phyloP scores from a whole-genome alignment of 2,797 vertebrate species.

The Eidolon dupreanum region DNA sequence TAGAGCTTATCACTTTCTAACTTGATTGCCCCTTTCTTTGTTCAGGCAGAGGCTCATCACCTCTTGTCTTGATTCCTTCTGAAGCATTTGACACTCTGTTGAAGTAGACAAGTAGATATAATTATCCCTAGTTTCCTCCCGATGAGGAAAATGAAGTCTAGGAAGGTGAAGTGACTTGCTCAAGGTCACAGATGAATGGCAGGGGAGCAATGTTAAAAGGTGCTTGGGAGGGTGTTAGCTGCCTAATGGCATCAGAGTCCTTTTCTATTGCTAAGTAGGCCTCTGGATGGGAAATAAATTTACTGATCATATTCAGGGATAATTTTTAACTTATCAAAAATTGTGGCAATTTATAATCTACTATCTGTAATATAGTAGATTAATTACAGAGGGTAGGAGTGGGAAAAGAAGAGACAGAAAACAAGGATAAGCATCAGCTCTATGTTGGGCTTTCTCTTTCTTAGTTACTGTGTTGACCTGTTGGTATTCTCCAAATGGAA shows the following conservation, averaged over 20 bases:
- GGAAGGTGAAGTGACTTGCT: neutral
- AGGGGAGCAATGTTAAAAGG: neutral
- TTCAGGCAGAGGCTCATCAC: neutral
- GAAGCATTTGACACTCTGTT: neutral
- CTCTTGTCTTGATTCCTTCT: neutral
- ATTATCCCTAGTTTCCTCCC: neutral
- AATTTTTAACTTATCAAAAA: neutral
- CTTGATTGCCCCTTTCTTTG: neutral
- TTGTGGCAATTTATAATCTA: neutral
- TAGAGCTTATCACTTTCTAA: neutral
- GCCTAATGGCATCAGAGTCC: neutral
- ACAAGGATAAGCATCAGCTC: neutral
- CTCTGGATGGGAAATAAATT: neutral
- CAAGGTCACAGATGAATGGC: neutral
- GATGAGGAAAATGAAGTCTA: neutral
- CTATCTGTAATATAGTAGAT: neutral
- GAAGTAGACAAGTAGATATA: neutral
- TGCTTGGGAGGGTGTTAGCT: neutral
- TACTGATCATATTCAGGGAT: neutral
- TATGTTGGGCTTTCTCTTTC: neutral
- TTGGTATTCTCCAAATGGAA: neutral
- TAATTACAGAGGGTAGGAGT: neutral
- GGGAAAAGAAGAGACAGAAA: neutral
- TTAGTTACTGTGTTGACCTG: neutral
- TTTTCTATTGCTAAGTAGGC: neutral